Evolutionary conservation across 2,797 vertebrate species (phyloP), one percentile per base, ranked within the genome.

Genomic region (Sternotherus odoratus): DNA sequence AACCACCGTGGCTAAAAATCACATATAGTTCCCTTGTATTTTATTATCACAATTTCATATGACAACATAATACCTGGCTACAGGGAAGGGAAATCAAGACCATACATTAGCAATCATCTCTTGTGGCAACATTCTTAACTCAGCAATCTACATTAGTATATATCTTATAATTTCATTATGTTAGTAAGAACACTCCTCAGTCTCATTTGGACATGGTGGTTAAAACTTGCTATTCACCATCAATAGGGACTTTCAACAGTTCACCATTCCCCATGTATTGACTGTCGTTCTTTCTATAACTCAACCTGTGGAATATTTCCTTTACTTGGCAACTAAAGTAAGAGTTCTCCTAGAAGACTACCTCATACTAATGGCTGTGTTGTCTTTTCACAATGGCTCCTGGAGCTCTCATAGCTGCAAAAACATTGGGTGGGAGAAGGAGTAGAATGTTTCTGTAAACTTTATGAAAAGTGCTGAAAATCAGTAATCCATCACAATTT

Each of bases 31-130:
- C 74, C n/a, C 84, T 81, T 24, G 24, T 77, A 1, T 53, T 24
- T 81, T 92, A 39, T 92, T 36, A 60, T 74, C 39, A 79, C 36
- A 63, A 19, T 48, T 79, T 92, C 54, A 30, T 54, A 89, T 86
- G 83, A 56, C 30, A 57, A 1, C 69, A 77, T 87, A 54, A 57
- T 49, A 81, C 6, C n/a, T 13, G 74, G 54, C 9, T n/a, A 85
- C 82, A 54, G 86, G 36, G 91, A 91, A 77, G 28, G 16, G 79
- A 93, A 88, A 91, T 85, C 72, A 77, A 80, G 85, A 84, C 69
- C 82, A 12, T 51, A 82, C 1, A 33, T 88, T 93, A 84, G 54
- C 66, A 82, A 82, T 95, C 79, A 75, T 39, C 74, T 2, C 1
- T 39, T 86, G 83, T 91, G 86, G 85, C 77, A 95, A 21, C 26